Base-by-base conservation (phyloP, 2,797 vertebrate species). In the Eremophila alpestris region DNA sequence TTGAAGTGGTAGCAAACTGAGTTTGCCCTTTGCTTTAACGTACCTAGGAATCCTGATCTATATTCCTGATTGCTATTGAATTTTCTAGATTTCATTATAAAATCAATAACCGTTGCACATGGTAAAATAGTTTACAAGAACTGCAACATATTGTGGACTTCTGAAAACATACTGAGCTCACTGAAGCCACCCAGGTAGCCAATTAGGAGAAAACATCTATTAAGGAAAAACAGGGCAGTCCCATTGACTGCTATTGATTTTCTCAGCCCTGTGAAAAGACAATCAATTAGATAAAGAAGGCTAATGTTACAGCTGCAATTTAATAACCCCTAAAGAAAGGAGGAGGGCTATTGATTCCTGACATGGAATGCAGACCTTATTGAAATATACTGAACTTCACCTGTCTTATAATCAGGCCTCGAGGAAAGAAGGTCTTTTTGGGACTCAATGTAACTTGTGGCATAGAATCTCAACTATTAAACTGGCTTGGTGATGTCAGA, bases 41-140 rank as follows among this genome's bases (percentile, higher is more conserved):
- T 98, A 97, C 96, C 97, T 97, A 97, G 97, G 96, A 97, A 97
- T 98, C 94, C 97, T 98, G 97, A 98, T 98, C 98, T 98, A 98
- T 98, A 98, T 91, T 97, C 97, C 96, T 98, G 98, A 98, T 98
- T 98, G 97, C 95, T 98, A 98, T 98, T 98, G 98, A 98, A 97
- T 98, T 98, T 97, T 98, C 96, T 97, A 98, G 98, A 98, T 98
- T 99, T 98, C 97, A 98, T 98, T 98, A 98, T 97, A 98, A 98
- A 98, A 98, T 98, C 98, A 98, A 98, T 98, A 98, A 96, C 97
- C 45, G 46, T 97, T 97, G 97, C 97, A 95, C 97, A 95, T 95
- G 96, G 97, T 96, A 97, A 98, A 98, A 97, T 98, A 97, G 97
- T 98, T 98, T 98, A 98, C 98, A 98, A 98, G 97, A 97, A 95